Base-by-base conservation (phyloP, 92 coral and sea anemone species). In the Porites divaricata region DNA sequence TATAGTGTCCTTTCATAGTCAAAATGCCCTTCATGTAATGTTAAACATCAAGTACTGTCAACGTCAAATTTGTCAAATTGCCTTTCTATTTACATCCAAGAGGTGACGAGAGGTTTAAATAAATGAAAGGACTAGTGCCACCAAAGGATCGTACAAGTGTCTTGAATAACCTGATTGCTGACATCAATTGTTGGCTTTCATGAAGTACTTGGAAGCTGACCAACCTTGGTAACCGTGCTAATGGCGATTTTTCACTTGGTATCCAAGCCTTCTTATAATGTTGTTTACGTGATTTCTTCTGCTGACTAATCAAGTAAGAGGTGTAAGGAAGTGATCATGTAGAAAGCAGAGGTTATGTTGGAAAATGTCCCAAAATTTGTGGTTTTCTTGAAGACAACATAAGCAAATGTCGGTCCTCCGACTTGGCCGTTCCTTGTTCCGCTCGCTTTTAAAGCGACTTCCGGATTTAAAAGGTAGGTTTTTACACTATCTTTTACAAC, bases 361-460 rank as follows among this genome's bases (percentile, higher is more conserved):
- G n/a, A 54, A 50, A 21, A 79, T 79, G 84, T 66, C n/a, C 24
- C 73, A 2, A 14, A 7, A 16, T 61, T 64, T 26, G 19, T 1
- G 28, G 20, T 23, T 49, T 17, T 21, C 16, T 74, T 53, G 48
- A 63, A 22, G 63, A 74, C 24, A 26, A 13, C 52, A 1, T 12
- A 65, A 76, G 25, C 53, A 49, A 65, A 84, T 84, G 81, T 58
- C 81, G 58, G 83, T 67, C 35, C 25, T 75, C 58, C 88, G 88
- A 63, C 48, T 84, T 48, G 71, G 87, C 64, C 72, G 87, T 25
- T 61, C 78, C 23, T 64, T 84, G 68, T 28, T 75, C 48, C 82
- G 83, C 23, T 64, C 88, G 67, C 26, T 82, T 9, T 61, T 24
- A 19, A 84, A 66, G 35, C 26, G 35, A 2, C 67, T 84, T 66